Conservation (phyloP, 2,888 invertebrate species). For the Vandiemenella viatica region DNA sequence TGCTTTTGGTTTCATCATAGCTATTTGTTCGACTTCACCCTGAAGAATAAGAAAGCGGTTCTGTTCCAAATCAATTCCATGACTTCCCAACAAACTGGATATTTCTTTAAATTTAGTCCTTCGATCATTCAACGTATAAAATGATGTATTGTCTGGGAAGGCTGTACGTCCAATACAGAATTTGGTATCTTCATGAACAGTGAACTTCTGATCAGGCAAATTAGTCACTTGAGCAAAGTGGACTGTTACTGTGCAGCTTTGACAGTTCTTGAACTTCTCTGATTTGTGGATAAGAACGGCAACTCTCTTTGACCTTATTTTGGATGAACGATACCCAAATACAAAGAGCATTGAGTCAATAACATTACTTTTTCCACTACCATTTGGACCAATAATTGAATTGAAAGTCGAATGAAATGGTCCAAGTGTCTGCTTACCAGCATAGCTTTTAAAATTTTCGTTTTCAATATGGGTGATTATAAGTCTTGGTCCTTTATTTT, state of each 20-base stretch:
- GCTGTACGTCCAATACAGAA: constrained; percentile 79
- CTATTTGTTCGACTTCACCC: constrained; percentile 98
- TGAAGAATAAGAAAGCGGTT: constrained; percentile 95
- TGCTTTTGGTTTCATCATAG: constrained; percentile 96
- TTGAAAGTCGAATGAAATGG: constrained; percentile 98
- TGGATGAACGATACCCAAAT: constrained; percentile 90
- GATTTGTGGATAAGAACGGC: constrained; percentile 88
- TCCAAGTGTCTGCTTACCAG: constrained; percentile 65
- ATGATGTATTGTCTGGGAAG: constrained; percentile 63
- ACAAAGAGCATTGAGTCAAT: constrained; percentile 98
- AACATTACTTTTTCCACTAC: too few species aligned
- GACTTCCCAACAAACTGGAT: constrained; percentile 51
- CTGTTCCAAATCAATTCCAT: constrained; percentile 89
- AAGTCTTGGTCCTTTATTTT: constrained; percentile 63
- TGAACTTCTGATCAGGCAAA: too few species aligned
- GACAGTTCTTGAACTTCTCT: constrained; percentile 53
- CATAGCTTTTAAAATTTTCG: constrained; percentile 94
- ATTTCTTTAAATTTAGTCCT: constrained; percentile 79
- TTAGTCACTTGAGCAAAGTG: constrained; percentile 74
- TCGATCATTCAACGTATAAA: constrained; percentile 57
- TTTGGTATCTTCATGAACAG: constrained; percentile 56
- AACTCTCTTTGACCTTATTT: constrained; percentile 90
- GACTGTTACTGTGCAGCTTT: constrained; percentile 72
- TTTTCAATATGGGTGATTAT: constrained; percentile 85
- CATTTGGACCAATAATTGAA: constrained; percentile 94